These are phyloP conservation scores for Hoplodrina ambigua DNA, from an alignment of 2,888 invertebrate species.

Conservation along the genomic window DNA sequence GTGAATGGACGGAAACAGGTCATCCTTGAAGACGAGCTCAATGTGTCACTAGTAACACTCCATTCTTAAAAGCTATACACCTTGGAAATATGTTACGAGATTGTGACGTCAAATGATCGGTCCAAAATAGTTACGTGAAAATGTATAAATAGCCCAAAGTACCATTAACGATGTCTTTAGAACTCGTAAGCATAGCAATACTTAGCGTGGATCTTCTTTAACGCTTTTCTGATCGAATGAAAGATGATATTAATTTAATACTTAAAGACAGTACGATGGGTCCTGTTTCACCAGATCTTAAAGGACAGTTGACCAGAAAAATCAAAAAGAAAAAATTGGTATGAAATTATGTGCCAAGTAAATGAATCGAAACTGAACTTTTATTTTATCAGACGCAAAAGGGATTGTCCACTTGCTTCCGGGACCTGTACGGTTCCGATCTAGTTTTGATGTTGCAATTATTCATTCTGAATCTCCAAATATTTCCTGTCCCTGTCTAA, in stretches of 20 bases:
- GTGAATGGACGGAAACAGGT: conserved; percentile 48
- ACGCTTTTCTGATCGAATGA: no score
- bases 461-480: conserved; percentile 6
- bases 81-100: conserved; percentile 21
- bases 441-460: not conserved
- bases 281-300: no score
- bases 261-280: no score
- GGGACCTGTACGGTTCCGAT: not conserved
- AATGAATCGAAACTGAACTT: not conserved
- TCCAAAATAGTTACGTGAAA: conserved; percentile 21
- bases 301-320: no score
- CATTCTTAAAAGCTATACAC: conserved; percentile 26
- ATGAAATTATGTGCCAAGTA: no score
- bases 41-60: conserved; percentile 37
- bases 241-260: no score
- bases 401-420: not conserved
- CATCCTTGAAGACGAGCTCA: conserved; percentile 22
- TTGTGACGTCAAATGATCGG: conserved; percentile 27
- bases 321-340: no score
- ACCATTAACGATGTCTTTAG: conserved; percentile 1
- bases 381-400: not conserved
- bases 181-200: not conserved
- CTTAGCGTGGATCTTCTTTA: no score
- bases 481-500: conserved; percentile 45
- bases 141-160: conserved; percentile 10